These are phyloP conservation scores for Papilio xuthus DNA, from an alignment of 1,140 invertebrate genomes.

Conservation along the genomic window DNA sequence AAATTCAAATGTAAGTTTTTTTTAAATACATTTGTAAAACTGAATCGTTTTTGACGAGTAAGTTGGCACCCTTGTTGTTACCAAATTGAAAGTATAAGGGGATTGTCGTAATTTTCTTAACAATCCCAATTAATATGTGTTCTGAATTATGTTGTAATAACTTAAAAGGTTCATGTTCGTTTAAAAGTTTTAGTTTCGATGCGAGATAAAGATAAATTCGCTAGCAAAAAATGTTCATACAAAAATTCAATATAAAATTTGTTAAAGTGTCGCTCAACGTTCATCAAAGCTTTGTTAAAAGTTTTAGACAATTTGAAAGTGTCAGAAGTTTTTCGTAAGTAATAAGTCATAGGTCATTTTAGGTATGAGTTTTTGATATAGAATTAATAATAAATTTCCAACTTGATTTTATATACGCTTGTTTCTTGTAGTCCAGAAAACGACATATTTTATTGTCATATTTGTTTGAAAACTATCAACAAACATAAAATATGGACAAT, in stretches of 20 bases:
- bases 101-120: neutral
- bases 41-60: neutral
- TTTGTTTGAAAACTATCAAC: neutral
- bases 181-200: neutral
- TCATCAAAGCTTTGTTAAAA: neutral
- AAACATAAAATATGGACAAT: neutral
- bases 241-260: slow-evolving; percentile 7
- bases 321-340: neutral
- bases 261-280: neutral
- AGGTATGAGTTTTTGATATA: neutral
- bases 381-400: neutral
- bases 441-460: neutral
- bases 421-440: neutral
- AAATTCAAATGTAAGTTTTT: no score
- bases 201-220: neutral
- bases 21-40: neutral
- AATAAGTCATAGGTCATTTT: neutral
- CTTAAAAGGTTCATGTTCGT: neutral
- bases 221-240: neutral
- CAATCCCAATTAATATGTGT: neutral
- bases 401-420: neutral
- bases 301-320: neutral
- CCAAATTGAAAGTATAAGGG: neutral
- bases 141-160: neutral
- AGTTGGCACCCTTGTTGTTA: neutral